Base-by-base conservation (phyloP, 2,113 vertebrate genomes). In the Protobothrops mucrosquamatus region DNA sequence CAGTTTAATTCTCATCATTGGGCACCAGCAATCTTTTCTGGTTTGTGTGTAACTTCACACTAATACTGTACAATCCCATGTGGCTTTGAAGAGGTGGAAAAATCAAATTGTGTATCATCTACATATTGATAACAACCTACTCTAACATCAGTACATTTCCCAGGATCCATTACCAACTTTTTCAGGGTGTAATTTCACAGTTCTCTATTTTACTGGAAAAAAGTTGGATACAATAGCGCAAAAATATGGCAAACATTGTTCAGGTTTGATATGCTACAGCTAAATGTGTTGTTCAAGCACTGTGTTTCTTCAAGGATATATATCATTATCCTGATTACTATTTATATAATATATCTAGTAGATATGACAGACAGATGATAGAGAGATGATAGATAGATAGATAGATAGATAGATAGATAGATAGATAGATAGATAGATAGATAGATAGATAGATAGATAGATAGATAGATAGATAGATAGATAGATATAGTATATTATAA, bases 241-340 rank as follows among this genome's bases (percentile, higher is more conserved):
- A 43, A 74, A 74, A 91, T 39, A 56, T 14, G 11, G 54, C 34
- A 46, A 46, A 9, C 5, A 43, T 3, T 46, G 39, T 24, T 57
- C 14, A 46, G 6, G 3, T 46, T 7, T 54, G 24, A 43, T n/a
- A 91, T 57, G 34, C 51, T 22, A 54, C 18, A 90, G 61, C 3
- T 34, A 86, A 59, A 39, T 48, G 57, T 39, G 74, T 85, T 52
- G 51, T 91, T 91, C 90, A 26, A 34, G 5, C 12, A 24, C 10
- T 54, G 81, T 85, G 93, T 93, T 94, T 88, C 90, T 93, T 92
- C 89, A 94, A 94, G 94, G 90, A 95, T 95, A 9, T 57, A 59
- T 85, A 55, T 10, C 24, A 51, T 64, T 48, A 88, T 10, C 56
- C 11, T 24, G 4, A 6, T 2, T 54, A 39, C 85, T 88, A 23